Conservation (phyloP, 2,113 vertebrate genomes). For the Pedetes capensis region DNA sequence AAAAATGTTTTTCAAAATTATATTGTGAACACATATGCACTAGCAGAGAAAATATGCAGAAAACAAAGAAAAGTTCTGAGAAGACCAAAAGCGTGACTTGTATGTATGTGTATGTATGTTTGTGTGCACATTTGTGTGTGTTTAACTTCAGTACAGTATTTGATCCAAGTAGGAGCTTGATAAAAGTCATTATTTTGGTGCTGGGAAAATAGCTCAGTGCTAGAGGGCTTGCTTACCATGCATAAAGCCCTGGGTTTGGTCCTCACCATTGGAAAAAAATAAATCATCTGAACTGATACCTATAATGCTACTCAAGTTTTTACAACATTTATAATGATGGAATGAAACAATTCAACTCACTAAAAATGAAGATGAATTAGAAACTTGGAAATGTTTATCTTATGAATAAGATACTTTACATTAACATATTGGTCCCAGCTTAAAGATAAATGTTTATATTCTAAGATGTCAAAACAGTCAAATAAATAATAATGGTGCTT, state of each 20-base stretch:
- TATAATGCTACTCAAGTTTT: neutral
- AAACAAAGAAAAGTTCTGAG: no score
- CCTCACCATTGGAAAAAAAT: neutral
- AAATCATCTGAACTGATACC: neutral
- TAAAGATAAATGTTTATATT: conserved; percentile 20
- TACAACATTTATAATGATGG: neutral
- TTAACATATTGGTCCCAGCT: neutral
- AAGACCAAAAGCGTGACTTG: neutral
- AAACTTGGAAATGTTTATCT: neutral
- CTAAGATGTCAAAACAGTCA: neutral
- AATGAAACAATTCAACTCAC: neutral
- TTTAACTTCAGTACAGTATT: neutral
- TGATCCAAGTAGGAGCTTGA: neutral
- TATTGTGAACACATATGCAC: no score
- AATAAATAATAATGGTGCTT: conserved; percentile 14
- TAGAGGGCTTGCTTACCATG: accelerated
- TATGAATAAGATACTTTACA: neutral
- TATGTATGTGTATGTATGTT: neutral
- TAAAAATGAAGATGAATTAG: neutral
- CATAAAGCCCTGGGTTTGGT: no score
- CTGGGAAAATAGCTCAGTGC: neutral
- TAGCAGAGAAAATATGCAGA: neutral
- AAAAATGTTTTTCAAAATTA: no score
- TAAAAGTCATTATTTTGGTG: neutral
- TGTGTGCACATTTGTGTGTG: neutral